These are phyloP conservation scores for Melanerpes aurifrons DNA, from an alignment of 2,113 vertebrate genomes.

Conservation along the genomic window DNA sequence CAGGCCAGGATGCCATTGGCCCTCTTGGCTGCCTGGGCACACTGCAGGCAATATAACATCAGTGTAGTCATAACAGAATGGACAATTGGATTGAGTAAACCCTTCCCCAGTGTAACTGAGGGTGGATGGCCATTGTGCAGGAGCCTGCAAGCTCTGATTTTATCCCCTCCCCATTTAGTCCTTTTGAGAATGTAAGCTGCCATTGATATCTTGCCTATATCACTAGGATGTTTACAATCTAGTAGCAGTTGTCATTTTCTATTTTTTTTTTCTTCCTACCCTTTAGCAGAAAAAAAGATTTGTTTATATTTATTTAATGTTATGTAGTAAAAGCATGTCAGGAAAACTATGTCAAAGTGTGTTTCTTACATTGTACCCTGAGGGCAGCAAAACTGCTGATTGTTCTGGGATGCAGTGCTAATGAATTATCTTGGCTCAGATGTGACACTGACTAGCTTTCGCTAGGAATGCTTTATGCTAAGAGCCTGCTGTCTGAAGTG, in stretches of 20 bases:
- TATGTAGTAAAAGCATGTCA: not conserved
- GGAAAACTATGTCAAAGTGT: not conserved
- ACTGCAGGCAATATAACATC: not conserved
- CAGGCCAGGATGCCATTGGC: too few relatives aligned
- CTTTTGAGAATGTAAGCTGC: not conserved
- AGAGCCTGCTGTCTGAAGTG: not conserved
- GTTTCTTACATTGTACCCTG: not conserved
- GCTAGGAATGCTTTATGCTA: not conserved
- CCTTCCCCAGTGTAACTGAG: not conserved
- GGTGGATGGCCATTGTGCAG: not conserved
- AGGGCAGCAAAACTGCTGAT: not conserved
- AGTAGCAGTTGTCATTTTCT: not conserved
- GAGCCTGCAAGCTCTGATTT: not conserved
- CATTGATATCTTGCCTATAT: not conserved
- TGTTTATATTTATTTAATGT: slow-evolving; percentile 12
- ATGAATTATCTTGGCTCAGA: not conserved
- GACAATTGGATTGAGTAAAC: not conserved
- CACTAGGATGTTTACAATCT: not conserved
- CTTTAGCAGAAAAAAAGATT: not conserved
- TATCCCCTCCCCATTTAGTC: accelerated
- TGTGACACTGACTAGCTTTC: not conserved
- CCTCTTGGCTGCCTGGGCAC: too few relatives aligned
- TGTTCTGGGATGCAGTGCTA: not conserved
- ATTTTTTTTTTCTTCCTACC: not conserved
- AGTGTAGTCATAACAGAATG: not conserved